Percentiles rank a stretch among this genome's conserved stretches.
Conservation (phyloP, 2,797 vertebrate genomes). For the Sebastes iracundus region DNA sequence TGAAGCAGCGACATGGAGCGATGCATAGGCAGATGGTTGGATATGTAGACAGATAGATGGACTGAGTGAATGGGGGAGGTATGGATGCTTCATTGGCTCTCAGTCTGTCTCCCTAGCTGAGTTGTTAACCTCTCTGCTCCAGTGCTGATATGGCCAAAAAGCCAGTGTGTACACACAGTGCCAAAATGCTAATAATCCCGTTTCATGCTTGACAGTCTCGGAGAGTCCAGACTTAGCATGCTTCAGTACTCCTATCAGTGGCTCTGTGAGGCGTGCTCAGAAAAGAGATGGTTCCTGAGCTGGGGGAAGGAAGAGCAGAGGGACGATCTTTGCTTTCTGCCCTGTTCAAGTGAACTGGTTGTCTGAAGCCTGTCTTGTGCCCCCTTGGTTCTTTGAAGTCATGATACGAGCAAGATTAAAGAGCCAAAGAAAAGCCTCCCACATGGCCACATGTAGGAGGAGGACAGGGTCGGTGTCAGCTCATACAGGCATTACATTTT, state of each 20-base stretch:
- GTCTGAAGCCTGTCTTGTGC: not conserved
- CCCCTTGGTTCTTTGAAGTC: slow-evolving; percentile 14
- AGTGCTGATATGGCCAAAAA: slow-evolving; percentile 38
- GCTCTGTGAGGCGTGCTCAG: slow-evolving; percentile 4
- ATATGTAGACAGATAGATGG: slow-evolving; percentile 25
- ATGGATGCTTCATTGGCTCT: slow-evolving; percentile 23
- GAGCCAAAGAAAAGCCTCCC: not conserved
- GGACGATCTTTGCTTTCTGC: slow-evolving; percentile 4
- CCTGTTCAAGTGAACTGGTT: not conserved
- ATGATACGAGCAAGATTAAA: slow-evolving; percentile 15
- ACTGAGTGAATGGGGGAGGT: slow-evolving; percentile 1
- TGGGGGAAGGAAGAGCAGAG: not conserved
- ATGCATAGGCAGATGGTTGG: slow-evolving; percentile 20
- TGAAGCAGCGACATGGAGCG: slow-evolving; percentile 2
- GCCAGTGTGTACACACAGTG: slow-evolving; percentile 24
- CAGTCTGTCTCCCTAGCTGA: slow-evolving; percentile 12
- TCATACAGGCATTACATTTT: not conserved
- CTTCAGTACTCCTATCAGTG: slow-evolving; percentile 29
- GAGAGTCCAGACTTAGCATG: slow-evolving; percentile 36
- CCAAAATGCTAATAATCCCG: slow-evolving; percentile 49
- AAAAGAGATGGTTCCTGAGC: slow-evolving; percentile 1
- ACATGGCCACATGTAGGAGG: not conserved
- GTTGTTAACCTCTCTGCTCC: slow-evolving; percentile 51
- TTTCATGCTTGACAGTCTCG: slow-evolving; percentile 39
- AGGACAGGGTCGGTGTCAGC: not conserved